phyloP scores from a whole-genome alignment of 2,113 vertebrate genomes.

The Numenius arquata region DNA sequence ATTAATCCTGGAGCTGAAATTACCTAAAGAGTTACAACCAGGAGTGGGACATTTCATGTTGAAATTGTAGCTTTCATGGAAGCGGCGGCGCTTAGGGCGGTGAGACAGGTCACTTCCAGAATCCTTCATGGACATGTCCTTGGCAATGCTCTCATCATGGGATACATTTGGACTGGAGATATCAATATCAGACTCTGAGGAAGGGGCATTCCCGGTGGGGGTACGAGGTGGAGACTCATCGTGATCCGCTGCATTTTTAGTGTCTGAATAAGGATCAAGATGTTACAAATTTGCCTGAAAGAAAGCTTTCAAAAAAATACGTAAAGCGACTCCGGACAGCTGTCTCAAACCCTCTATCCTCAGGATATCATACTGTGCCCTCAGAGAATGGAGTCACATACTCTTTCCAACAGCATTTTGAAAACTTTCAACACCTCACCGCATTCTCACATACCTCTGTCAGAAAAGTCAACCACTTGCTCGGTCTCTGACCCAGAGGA shows the following conservation, averaged over 20 bases:
- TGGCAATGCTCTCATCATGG: conserved; percentile 93
- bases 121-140: conserved; percentile 91
- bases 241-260: conserved; percentile 88
- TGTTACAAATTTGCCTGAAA: not conserved
- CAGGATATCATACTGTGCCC: not conserved
- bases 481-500: conserved; percentile 93
- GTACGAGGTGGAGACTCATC: conserved; percentile 97
- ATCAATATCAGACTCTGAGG: conserved; percentile 98
- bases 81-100: conserved; percentile 94
- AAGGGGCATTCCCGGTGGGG: conserved; percentile 96
- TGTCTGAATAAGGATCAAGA: conserved; percentile 71
- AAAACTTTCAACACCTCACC: not conserved
- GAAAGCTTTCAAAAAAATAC: not conserved
- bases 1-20: not conserved
- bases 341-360: not conserved
- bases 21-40: conserved; percentile 96
- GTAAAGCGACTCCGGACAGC: not conserved
- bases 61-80: conserved; percentile 99
- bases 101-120: conserved; percentile 95
- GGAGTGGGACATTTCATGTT: conserved; percentile 99
- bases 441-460: conserved; percentile 77
- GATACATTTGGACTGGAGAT: conserved; percentile 97
- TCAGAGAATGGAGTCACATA: not conserved
- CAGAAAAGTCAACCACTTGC: conserved; percentile 83
- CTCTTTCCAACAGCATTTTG: not conserved